Percentiles rank a stretch among this genome's conserved stretches.
Evolutionary conservation across 2,888 invertebrate genomes (phyloP).

Genomic region (Dasypolia templi): DNA sequence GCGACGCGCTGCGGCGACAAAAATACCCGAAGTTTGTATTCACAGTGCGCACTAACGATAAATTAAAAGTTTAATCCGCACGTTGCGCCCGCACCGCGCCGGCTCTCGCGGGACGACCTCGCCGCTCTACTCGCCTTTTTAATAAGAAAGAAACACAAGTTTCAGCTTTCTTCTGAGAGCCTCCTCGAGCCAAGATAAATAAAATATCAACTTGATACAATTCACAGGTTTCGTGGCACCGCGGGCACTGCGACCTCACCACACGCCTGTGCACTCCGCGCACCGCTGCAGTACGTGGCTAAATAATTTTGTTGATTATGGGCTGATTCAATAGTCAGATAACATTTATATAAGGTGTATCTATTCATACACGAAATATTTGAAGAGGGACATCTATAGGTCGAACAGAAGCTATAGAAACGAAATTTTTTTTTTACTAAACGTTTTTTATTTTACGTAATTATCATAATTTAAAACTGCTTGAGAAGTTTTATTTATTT

Average conservation of each 20-base stretch:
- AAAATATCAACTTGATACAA: conserved; percentile 34
- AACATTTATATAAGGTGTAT: no score
- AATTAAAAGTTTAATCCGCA: conserved; percentile 38
- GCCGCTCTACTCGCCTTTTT: conserved; percentile 5
- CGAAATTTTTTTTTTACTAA: no score
- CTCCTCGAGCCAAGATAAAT: conserved; percentile 19
- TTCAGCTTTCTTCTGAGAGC: conserved; percentile 12
- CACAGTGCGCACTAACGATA: conserved; percentile 32
- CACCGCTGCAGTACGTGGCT: not conserved
- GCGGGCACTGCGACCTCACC: no score
- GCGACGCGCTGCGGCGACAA: conserved; percentile 13
- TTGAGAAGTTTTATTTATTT: no score
- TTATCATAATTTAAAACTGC: no score
- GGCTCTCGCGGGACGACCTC: conserved; percentile 3
- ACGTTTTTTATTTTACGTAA: no score
- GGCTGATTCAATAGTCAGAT: no score
- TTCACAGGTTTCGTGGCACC: not conserved
- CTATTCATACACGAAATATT: no score
- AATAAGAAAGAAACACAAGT: conserved; percentile 30
- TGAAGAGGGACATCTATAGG: no score
- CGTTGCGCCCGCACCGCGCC: conserved; percentile 12
- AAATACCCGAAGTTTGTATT: conserved; percentile 23
- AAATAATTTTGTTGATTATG: no score
- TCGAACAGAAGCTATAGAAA: no score
- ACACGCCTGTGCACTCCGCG: not conserved